Percentiles rank a stretch among this genome's conserved stretches.
phyloP scores from a whole-genome alignment of 2,113 vertebrate species.

The Pterophyllum scalare region DNA sequence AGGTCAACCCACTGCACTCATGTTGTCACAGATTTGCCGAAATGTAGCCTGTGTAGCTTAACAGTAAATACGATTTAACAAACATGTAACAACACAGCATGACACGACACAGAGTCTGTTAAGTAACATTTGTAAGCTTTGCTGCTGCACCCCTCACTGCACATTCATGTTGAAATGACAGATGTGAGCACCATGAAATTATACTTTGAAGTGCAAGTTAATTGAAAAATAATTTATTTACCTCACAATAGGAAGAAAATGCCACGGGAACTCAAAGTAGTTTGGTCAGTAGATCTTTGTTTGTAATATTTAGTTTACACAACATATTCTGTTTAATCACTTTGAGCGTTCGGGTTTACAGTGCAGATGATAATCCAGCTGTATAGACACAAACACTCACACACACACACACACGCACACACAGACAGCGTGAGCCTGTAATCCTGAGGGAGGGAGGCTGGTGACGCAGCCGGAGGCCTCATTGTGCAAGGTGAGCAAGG shows the following conservation, averaged over 20 bases:
- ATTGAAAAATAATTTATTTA: neutral
- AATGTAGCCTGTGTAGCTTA: neutral
- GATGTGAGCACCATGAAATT: neutral
- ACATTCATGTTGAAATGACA: neutral
- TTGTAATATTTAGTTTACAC: neutral
- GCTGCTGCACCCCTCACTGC: fast-evolving
- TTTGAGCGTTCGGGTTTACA: neutral
- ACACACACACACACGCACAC: neutral
- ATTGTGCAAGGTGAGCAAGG: constrained; percentile 30
- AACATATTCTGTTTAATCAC: neutral
- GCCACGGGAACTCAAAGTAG: neutral
- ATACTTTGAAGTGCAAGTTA: fast-evolving
- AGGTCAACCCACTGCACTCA: neutral
- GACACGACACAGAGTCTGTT: neutral
- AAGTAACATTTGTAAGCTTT: neutral
- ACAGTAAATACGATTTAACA: neutral
- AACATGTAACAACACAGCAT: neutral
- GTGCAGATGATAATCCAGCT: constrained; percentile 5
- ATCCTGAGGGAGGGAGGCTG: constrained; percentile 6
- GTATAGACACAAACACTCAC: no score
- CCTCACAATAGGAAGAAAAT: fast-evolving
- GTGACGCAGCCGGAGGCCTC: neutral
- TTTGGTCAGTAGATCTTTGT: neutral
- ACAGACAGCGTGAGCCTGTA: neutral
- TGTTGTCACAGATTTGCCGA: neutral